These are phyloP conservation scores for Homarus americanus DNA, from an alignment of 1,140 invertebrate species.

Conservation along the genomic window DNA sequence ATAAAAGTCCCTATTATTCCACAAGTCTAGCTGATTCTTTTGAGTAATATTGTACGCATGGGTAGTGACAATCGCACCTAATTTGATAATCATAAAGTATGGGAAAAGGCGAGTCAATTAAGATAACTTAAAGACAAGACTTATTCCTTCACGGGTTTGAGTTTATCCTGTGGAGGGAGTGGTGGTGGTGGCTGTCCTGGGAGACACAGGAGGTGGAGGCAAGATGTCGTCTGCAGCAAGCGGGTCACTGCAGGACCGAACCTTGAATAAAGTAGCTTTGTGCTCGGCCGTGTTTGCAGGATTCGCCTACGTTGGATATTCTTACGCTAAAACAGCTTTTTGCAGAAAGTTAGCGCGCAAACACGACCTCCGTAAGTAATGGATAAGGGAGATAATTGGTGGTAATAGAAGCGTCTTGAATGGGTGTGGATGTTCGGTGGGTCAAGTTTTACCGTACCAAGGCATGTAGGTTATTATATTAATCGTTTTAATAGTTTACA, in stretches of 20 bases:
- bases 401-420: background rate
- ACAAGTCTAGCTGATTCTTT: too few relatives aligned
- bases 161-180: background rate
- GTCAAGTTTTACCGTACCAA: too few relatives aligned
- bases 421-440: constrained; percentile 40
- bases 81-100: too few relatives aligned
- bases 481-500: too few relatives aligned
- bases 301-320: constrained; percentile 81
- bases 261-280: constrained; percentile 78
- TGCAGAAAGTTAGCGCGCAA: constrained; percentile 78
- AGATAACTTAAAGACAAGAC: too few relatives aligned
- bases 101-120: too few relatives aligned
- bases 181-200: background rate
- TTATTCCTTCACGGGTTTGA: too few relatives aligned
- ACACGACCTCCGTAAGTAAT: constrained; percentile 76
- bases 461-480: too few relatives aligned
- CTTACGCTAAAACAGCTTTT: constrained; percentile 80
- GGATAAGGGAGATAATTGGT: background rate
- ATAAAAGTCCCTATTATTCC: too few relatives aligned
- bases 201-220: too few relatives aligned
- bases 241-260: constrained; percentile 72
- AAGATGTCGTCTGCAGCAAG: constrained; percentile 73
- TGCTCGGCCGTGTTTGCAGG: constrained; percentile 81
- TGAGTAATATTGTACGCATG: too few relatives aligned
- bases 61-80: too few relatives aligned